Percentiles rank a stretch among this genome's conserved stretches.
Conservation (phyloP, 1,140 invertebrate species). For the Cherax quadricarinatus region DNA sequence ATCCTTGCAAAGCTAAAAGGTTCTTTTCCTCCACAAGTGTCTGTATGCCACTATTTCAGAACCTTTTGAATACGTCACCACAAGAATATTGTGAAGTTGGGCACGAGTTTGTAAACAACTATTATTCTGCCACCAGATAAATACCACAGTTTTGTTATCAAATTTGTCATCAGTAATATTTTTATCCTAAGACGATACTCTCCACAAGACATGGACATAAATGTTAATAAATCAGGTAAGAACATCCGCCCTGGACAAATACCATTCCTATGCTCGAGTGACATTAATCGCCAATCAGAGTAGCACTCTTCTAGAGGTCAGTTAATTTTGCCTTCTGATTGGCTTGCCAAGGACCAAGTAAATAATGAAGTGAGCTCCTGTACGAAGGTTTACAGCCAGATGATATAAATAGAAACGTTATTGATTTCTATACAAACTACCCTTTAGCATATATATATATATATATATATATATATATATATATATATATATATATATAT, state of each 20-base stretch:
- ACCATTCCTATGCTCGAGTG: constrained; percentile 66
- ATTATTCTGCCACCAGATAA: constrained; percentile 35
- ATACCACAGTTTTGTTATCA: constrained; percentile 41
- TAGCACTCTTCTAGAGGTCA: constrained; percentile 13
- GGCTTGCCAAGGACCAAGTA: constrained; percentile 61
- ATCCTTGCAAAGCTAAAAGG: too few species aligned
- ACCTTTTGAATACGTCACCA: too few species aligned
- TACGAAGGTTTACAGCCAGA: too few species aligned
- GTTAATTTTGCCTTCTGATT: constrained; percentile 42
- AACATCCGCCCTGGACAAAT: constrained; percentile 67
- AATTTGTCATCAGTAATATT: constrained; percentile 47
- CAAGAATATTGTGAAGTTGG: neutral
- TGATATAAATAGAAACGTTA: too few species aligned
- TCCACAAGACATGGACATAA: constrained; percentile 68
- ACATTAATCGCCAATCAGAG: constrained; percentile 67
- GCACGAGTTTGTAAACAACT: constrained; percentile 32
- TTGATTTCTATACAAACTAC: neutral
- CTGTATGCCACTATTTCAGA: too few species aligned
- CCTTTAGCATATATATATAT: neutral
- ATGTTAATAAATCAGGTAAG: constrained; percentile 69
- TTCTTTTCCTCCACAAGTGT: too few species aligned
- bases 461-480: neutral
- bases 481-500: too few species aligned
- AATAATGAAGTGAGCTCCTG: constrained; percentile 53
- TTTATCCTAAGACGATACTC: constrained; percentile 65